Conservation (phyloP, 2,888 invertebrate species). For the Teleogryllus oceanicus region DNA sequence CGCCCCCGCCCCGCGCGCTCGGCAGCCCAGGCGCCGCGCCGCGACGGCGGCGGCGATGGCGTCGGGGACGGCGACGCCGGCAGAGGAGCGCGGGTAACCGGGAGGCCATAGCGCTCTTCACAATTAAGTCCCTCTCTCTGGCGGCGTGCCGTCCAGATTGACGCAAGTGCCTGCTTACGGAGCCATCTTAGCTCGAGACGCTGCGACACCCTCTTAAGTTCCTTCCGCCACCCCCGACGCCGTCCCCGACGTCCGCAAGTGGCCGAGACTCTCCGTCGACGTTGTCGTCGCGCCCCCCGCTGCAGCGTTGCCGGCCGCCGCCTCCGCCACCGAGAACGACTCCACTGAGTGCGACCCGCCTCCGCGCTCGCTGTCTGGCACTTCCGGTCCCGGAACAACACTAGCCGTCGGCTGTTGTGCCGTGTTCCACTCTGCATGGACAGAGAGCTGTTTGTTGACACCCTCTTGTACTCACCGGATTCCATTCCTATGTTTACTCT, state of each 20-base stretch:
- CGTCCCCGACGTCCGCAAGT: neutral
- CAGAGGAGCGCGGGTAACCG: slow-evolving; percentile 47
- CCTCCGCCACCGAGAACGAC: too few relatives aligned
- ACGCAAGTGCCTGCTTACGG: slow-evolving; percentile 18
- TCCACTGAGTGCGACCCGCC: too few relatives aligned
- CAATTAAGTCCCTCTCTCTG: slow-evolving; percentile 10
- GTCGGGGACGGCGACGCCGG: slow-evolving; percentile 34
- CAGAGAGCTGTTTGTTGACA: too few relatives aligned
- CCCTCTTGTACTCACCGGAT: too few relatives aligned
- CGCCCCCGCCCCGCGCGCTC: neutral
- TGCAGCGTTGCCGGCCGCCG: too few relatives aligned
- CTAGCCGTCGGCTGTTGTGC: too few relatives aligned
- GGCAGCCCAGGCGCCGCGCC: slow-evolving; percentile 44
- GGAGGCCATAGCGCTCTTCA: slow-evolving; percentile 45
- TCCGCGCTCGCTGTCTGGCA: too few relatives aligned
- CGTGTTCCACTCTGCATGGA: too few relatives aligned
- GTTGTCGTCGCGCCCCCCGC: too few relatives aligned
- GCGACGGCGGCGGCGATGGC: neutral
- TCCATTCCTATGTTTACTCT: too few relatives aligned
- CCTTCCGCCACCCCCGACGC: neutral
- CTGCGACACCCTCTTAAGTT: neutral
- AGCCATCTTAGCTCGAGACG: neutral
- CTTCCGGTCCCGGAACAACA: too few relatives aligned
- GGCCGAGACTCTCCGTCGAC: too few relatives aligned
- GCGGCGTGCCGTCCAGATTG: slow-evolving; percentile 18